Evolutionary conservation across 1,140 invertebrate genomes (phyloP).

Genomic region (Zaprionus gabonicus): DNA sequence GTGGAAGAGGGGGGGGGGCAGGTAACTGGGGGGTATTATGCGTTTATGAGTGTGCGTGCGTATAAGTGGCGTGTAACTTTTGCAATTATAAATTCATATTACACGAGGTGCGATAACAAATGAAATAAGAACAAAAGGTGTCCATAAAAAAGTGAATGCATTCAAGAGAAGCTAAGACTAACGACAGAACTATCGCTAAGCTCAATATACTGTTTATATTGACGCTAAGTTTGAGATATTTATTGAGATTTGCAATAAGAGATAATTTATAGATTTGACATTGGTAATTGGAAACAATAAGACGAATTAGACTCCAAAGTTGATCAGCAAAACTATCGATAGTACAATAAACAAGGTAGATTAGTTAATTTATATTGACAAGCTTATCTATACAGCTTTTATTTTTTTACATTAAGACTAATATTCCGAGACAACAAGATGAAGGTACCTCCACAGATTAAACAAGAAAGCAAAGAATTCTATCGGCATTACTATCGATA

Average conservation of each 20-base stretch:
- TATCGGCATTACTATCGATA: too few relatives aligned
- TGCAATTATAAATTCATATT: background rate
- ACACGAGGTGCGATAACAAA: background rate
- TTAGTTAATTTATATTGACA: too few relatives aligned
- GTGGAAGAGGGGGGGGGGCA: background rate
- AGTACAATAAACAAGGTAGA: too few relatives aligned
- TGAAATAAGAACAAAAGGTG: background rate
- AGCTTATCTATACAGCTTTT: too few relatives aligned
- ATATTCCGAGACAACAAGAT: too few relatives aligned
- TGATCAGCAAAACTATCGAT: too few relatives aligned
- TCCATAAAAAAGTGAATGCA: background rate
- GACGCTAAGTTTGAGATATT: too few relatives aligned
- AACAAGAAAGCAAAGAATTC: too few relatives aligned
- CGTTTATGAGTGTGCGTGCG: background rate
- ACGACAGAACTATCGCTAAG: background rate
- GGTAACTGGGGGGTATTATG: background rate
- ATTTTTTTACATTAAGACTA: background rate
- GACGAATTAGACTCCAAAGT: background rate
- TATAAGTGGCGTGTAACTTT: background rate
- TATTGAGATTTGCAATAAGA: too few relatives aligned
- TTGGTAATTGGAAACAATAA: too few relatives aligned
- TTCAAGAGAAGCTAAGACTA: background rate
- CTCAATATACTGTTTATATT: background rate
- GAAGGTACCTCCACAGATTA: too few relatives aligned
- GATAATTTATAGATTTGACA: too few relatives aligned